Evolutionary conservation across 2,797 vertebrate genomes (phyloP).

Genomic region (Balearica regulorum): DNA sequence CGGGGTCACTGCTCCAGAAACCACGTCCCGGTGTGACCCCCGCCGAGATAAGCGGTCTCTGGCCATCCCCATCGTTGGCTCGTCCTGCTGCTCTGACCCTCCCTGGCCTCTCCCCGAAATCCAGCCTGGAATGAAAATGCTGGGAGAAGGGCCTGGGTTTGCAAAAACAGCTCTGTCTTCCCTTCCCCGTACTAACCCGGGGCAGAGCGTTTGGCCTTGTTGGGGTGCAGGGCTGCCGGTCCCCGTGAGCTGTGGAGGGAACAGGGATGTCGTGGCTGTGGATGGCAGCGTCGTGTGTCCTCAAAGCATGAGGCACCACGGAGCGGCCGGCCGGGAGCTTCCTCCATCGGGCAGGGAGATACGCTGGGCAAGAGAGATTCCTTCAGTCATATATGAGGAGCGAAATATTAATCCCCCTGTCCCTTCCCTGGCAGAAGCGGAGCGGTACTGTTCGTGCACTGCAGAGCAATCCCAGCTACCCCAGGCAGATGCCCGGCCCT

Average conservation of each 20-base stretch:
- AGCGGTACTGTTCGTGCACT: rapidly evolving
- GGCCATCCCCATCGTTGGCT: neutral
- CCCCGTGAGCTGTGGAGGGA: rapidly evolving
- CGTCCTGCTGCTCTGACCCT: slow-evolving; percentile 1
- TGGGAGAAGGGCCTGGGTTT: neutral
- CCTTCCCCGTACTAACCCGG: rapidly evolving
- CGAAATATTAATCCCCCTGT: neutral
- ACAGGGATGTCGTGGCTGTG: neutral
- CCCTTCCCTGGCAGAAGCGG: neutral
- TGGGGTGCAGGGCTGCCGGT: neutral
- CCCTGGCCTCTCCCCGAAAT: neutral
- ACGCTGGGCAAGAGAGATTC: neutral
- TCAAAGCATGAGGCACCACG: rapidly evolving
- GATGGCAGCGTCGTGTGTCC: neutral
- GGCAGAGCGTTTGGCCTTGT: neutral
- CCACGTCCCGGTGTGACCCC: slow-evolving; percentile 55
- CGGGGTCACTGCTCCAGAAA: slow-evolving; percentile 51
- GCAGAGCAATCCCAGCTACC: neutral
- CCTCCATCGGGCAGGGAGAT: neutral
- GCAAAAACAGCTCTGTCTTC: neutral
- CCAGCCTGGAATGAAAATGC: neutral
- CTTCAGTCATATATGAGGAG: neutral
- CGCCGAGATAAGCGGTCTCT: neutral
- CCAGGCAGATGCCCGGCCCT: neutral
- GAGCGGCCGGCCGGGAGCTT: neutral